Evolutionary conservation across 2,113 vertebrate species (phyloP).

Genomic region (Varanus salvator): DNA sequence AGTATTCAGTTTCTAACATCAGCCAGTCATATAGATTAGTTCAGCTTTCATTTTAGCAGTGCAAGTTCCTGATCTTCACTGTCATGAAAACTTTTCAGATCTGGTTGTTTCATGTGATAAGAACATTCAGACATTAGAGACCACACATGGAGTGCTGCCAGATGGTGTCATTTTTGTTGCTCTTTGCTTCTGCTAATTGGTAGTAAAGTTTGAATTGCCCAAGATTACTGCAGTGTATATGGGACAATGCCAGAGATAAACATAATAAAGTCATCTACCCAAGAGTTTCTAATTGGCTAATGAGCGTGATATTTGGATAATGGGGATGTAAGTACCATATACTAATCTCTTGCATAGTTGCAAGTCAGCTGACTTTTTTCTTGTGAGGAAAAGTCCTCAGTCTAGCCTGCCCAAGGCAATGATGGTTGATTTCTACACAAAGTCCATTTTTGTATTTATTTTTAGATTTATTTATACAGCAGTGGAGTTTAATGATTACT

Average conservation of each 20-base stretch:
- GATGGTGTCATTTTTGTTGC: not conserved
- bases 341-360: not conserved
- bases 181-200: not conserved
- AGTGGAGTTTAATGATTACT: not conserved
- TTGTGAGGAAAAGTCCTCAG: not conserved
- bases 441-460: slow-evolving; percentile 1
- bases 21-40: not conserved
- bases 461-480: not conserved
- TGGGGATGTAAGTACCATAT: not conserved
- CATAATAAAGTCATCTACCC: not conserved
- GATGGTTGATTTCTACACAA: not conserved
- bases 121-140: not conserved
- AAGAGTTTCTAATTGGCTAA: not conserved
- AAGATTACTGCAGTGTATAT: not conserved
- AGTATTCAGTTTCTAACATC: not conserved
- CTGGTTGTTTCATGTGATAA: not conserved
- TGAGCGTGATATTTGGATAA: not conserved
- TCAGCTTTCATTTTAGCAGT: not conserved
- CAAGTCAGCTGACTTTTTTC: not conserved
- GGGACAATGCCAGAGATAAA: not conserved
- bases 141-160: not conserved
- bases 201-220: not conserved
- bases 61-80: not conserved
- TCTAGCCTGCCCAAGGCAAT: not conserved
- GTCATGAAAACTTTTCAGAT: not conserved